Base-by-base conservation (phyloP, 2,888 invertebrate genomes). In the Lydus trimaculatus region DNA sequence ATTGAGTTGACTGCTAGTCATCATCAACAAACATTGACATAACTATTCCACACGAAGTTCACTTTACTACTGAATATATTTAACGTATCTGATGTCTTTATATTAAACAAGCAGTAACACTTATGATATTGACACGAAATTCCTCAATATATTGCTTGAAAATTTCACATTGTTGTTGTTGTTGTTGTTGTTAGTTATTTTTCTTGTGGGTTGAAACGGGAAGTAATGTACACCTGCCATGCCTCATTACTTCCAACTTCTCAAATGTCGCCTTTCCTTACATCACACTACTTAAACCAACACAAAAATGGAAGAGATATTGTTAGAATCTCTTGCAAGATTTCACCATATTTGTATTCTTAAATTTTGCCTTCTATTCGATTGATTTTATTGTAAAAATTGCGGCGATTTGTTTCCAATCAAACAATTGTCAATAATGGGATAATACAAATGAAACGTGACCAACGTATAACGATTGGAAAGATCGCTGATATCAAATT, bases 221-320 rank as follows among this genome's bases (percentile, higher is more conserved):
- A 31, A 36, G n/a, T 74, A 76, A 75, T 73, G 74, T 74, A 75
- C 74, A 76, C 74, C 76, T 75, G 74, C 72, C 76, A 77, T 70
- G 75, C 68, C 72, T 75, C 76, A 77, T 77, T 77, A 76, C 75
- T 69, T 67, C 65, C 75, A 70, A 70, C 74, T 73, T 77, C 69
- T 75, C 76, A 74, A 69, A 72, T 77, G 75, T 73, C 77, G 71
- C 69, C 72, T 73, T 72, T 71, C 70, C 67, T 66, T 63, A 15
- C 15, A 36, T 9, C 36, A 36, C 15, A 70, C 71, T 60, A 66
- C 70, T 64, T 52, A 64, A 60, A 69, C 64, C 69, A 71, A 65
- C 69, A 61, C 64, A 58, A 33, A 63, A 69, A 63, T 63, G 62
- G 65, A 69, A 69, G 61, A 61, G 63, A 69, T 65, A 65, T 68